These are phyloP conservation scores for Rostratula benghalensis DNA, from an alignment of 2,113 vertebrate species.

Conservation along the genomic window DNA sequence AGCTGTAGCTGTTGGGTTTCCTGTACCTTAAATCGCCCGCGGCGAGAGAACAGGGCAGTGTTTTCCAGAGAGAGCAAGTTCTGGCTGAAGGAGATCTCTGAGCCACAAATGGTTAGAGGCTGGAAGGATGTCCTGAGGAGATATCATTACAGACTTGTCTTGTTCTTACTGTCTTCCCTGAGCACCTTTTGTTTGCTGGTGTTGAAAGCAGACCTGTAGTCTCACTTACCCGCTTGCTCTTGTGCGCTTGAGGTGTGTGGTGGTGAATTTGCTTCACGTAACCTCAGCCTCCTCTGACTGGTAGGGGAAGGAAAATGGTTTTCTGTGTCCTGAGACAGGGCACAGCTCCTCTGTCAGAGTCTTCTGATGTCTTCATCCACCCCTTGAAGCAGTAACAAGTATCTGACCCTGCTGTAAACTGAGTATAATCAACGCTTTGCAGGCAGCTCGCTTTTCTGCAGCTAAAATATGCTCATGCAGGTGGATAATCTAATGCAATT, in stretches of 20 bases:
- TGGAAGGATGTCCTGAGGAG: neutral
- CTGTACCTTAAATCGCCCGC: neutral
- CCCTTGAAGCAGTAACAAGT: neutral
- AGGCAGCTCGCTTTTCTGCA: neutral
- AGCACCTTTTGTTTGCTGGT: neutral
- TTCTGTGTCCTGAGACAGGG: neutral
- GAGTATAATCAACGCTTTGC: neutral
- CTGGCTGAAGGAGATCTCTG: accelerated
- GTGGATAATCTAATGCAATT: slow-evolving; percentile 33
- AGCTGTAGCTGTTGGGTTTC: neutral
- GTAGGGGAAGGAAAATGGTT: neutral
- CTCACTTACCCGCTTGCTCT: neutral
- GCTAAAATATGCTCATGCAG: neutral
- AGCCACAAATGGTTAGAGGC: neutral
- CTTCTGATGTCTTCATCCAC: neutral
- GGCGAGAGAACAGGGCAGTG: neutral
- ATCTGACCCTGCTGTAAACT: neutral
- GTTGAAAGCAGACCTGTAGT: neutral
- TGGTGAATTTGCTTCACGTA: neutral
- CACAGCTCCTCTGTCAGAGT: neutral
- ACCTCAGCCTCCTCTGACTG: neutral
- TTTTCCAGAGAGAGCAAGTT: neutral
- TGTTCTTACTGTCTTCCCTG: neutral
- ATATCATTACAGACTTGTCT: neutral
- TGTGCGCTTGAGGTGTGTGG: neutral